Evolutionary conservation across 2,113 vertebrate species (phyloP).

Genomic region (Emydocephalus ijimae): DNA sequence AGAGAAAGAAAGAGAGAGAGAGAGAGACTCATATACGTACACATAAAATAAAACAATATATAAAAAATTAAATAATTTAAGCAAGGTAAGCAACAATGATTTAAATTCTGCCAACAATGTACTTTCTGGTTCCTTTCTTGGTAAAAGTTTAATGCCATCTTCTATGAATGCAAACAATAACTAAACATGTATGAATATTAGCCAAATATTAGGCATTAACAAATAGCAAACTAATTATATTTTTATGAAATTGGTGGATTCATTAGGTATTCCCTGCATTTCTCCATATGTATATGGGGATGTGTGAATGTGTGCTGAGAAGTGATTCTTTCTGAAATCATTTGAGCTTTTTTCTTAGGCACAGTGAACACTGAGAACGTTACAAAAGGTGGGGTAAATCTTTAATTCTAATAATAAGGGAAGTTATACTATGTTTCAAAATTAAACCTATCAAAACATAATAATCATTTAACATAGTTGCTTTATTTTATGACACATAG

Average conservation of each 20-base stretch:
- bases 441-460: background rate
- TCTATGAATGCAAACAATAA: background rate
- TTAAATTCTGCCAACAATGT: background rate
- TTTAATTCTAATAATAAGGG: background rate
- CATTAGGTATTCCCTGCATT: too few relatives aligned
- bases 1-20: background rate
- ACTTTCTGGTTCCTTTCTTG: background rate
- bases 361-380: background rate
- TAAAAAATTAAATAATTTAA: conserved; percentile 35
- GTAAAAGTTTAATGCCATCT: background rate
- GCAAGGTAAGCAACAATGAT: conserved; percentile 24
- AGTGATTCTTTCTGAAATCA: background rate
- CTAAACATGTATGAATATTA: background rate
- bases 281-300: background rate
- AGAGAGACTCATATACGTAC: background rate
- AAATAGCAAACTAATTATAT: background rate
- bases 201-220: background rate
- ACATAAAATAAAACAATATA: conserved; percentile 15
- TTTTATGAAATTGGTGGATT: background rate
- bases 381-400: background rate
- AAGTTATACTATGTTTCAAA: background rate
- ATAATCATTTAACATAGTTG: background rate
- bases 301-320: background rate
- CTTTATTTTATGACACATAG: background rate
- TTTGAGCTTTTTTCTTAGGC: background rate